Percentiles rank a stretch among this genome's conserved stretches.
Conservation (phyloP, 1,140 invertebrate species). For the Camponotus floridanus region DNA sequence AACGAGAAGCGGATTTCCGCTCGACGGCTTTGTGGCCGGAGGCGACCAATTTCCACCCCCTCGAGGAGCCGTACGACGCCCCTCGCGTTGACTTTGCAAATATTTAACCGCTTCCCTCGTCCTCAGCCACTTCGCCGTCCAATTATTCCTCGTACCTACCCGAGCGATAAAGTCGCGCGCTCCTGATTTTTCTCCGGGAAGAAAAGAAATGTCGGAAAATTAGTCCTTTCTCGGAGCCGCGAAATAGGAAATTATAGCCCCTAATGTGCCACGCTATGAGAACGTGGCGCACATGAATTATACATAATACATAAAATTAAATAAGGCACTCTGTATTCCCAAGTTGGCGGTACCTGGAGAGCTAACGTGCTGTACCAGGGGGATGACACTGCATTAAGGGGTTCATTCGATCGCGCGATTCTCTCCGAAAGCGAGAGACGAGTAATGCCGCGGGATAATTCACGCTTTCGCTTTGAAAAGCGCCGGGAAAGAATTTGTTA, state of each 20-base stretch:
- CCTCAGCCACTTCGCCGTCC: constrained; percentile 54
- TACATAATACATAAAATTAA: background rate
- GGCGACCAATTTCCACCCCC: constrained; percentile 59
- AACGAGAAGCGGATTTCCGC: constrained; percentile 58
- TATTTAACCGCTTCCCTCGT: constrained; percentile 47
- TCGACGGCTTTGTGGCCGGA: constrained; percentile 55
- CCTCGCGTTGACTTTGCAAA: constrained; percentile 61
- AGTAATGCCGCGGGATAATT: constrained; percentile 37
- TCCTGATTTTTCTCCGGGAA: constrained; percentile 21
- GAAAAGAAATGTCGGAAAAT: background rate
- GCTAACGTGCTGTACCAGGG: background rate
- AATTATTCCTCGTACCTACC: constrained; percentile 52
- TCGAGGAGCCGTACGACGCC: constrained; percentile 13
- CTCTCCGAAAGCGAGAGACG: background rate
- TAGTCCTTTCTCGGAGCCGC: background rate
- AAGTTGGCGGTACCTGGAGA: background rate
- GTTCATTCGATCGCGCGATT: background rate
- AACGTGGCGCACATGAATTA: background rate
- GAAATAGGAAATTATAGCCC: background rate
- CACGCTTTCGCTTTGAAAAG: background rate
- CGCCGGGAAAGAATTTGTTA: constrained; percentile 66
- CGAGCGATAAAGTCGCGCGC: constrained; percentile 19
- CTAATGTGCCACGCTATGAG: background rate
- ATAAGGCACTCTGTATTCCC: background rate
- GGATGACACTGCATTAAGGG: background rate